phyloP scores from a whole-genome alignment of 2,888 invertebrate species.

The Drosophila demipolita region DNA sequence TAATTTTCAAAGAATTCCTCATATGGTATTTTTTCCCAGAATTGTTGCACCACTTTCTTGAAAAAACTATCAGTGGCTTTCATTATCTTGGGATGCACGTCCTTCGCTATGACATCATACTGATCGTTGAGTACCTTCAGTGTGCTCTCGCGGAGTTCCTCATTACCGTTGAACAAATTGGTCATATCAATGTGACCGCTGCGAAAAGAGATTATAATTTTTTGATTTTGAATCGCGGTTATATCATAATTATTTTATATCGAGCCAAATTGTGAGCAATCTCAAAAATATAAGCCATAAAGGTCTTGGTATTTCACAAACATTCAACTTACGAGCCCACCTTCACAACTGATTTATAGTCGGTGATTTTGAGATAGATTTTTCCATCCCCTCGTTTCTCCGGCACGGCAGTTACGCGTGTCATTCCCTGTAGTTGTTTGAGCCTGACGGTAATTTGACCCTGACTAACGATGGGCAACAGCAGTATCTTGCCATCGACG shows the following conservation, averaged over 20 bases:
- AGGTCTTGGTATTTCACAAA: background rate
- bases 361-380: conserved; percentile 53
- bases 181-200: conserved; percentile 69
- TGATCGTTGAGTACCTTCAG: conserved; percentile 70
- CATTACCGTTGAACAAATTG: conserved; percentile 72
- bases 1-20: conserved; percentile 55
- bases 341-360: conserved; percentile 52
- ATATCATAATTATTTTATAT: background rate
- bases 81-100: conserved; percentile 64
- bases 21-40: conserved; percentile 66
- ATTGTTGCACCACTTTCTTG: conserved; percentile 20
- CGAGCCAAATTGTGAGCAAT: background rate
- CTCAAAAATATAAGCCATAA: background rate
- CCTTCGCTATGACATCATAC: conserved; percentile 62
- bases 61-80: conserved; percentile 39
- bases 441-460: conserved; percentile 58
- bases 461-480: conserved; percentile 68
- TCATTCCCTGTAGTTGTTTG: conserved; percentile 37
- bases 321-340: conserved; percentile 52
- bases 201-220: conserved; percentile 2
- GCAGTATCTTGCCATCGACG: conserved; percentile 65
- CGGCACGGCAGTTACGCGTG: conserved; percentile 31
- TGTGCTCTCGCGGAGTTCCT: conserved; percentile 67
- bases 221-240: background rate
- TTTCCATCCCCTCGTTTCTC: conserved; percentile 61